Conservation (phyloP, 2,888 invertebrate genomes). For the Nephrotoma guestfalica region DNA sequence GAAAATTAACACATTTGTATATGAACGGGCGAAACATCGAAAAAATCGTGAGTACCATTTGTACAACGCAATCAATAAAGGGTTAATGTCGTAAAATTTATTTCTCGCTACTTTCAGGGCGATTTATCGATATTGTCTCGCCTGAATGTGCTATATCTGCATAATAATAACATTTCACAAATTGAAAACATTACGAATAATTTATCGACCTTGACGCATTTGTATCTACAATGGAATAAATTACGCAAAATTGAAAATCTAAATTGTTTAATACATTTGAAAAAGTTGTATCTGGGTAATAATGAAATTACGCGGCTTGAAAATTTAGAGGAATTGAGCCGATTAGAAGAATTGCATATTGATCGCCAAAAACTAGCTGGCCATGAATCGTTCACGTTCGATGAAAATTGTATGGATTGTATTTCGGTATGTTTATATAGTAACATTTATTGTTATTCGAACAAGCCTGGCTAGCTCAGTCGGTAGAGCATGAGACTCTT, state of each 20-base stretch:
- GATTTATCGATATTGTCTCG: constrained; percentile 29
- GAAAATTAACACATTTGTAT: constrained; percentile 30
- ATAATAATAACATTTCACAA: constrained; percentile 62
- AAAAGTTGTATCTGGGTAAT: constrained; percentile 60
- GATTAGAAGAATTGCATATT: constrained; percentile 49
- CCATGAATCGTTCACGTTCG: constrained; percentile 46
- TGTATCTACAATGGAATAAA: constrained; percentile 65
- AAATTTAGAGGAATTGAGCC: constrained; percentile 43
- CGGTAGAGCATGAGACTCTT: constrained; percentile 25
- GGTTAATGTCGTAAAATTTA: background rate
- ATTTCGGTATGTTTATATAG: constrained; percentile 37
- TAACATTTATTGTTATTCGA: background rate
- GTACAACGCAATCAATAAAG: background rate
- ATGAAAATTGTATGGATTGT: constrained; percentile 42
- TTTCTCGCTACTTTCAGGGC: constrained; percentile 18
- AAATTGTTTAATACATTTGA: constrained; percentile 44
- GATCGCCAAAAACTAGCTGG: constrained; percentile 47
- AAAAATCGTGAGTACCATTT: constrained; percentile 37
- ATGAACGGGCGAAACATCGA: constrained; percentile 42
- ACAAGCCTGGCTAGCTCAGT: constrained; percentile 20
- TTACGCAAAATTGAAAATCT: constrained; percentile 53
- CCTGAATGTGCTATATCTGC: constrained; percentile 54
- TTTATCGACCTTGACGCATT: constrained; percentile 47
- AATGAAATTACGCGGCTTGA: constrained; percentile 55
- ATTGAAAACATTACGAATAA: constrained; percentile 51